phyloP scores from a whole-genome alignment of 2,888 invertebrate genomes.

The Meliscaeva auricollis region DNA sequence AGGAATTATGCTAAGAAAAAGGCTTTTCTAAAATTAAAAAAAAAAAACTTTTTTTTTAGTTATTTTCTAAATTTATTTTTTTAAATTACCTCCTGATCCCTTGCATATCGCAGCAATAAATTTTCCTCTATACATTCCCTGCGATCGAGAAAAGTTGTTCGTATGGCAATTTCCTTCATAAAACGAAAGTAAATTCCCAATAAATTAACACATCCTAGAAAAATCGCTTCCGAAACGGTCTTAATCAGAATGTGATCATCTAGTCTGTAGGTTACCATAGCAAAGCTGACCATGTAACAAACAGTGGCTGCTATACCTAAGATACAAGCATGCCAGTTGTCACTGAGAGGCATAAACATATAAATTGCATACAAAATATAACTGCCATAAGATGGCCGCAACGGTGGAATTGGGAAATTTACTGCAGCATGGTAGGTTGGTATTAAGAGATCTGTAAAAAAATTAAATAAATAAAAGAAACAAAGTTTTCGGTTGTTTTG shows the following conservation, averaged over 20 bases:
- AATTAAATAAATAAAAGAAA: not conserved
- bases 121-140: constrained; percentile 94
- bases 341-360: constrained; percentile 92
- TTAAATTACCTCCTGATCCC: constrained; percentile 90
- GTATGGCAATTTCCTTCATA: constrained; percentile 94
- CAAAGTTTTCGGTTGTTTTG: not conserved
- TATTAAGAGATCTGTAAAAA: constrained; percentile 87
- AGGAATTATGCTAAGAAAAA: constrained; percentile 94
- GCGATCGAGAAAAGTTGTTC: constrained; percentile 94
- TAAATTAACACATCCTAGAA: constrained; percentile 88
- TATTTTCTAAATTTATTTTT: constrained; percentile 3
- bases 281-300: constrained; percentile 87
- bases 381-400: constrained; percentile 89
- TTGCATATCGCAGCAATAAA: constrained; percentile 91
- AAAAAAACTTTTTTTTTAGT: not conserved
- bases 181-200: constrained; percentile 95
- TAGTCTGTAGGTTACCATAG: constrained; percentile 85
- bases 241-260: constrained; percentile 83
- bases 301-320: constrained; percentile 89
- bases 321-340: constrained; percentile 88
- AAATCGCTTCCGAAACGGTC: constrained; percentile 86
- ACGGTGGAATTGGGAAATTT: constrained; percentile 83
- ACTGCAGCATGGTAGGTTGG: constrained; percentile 87
- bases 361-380: constrained; percentile 92
- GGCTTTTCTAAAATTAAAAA: constrained; percentile 90